Percentiles rank a stretch among this genome's conserved stretches.
Conservation (phyloP, 2,888 invertebrate genomes). For the Ennomos fuscantarius region DNA sequence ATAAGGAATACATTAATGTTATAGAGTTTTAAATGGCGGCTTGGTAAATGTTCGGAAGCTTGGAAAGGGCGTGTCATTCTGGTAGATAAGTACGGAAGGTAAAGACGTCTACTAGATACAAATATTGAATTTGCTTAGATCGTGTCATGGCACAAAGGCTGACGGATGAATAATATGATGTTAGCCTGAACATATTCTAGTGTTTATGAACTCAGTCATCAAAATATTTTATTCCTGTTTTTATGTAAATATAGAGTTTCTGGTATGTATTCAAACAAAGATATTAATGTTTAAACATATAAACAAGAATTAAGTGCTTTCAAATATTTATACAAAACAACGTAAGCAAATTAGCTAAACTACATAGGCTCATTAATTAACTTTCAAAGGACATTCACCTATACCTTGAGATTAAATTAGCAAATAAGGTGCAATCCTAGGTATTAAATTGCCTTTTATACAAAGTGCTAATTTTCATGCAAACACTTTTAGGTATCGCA, state of each 20-base stretch:
- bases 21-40: not conserved
- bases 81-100: not conserved
- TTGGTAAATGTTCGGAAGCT: constrained; percentile 15
- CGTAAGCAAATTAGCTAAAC: constrained; percentile 12
- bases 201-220: too few species aligned
- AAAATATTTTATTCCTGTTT: too few species aligned
- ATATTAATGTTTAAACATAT: constrained; percentile 15
- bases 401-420: not conserved
- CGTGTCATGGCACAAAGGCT: constrained; percentile 6
- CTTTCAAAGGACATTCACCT: constrained; percentile 13
- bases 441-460: not conserved
- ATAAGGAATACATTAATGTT: too few species aligned
- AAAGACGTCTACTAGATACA: constrained; percentile 1
- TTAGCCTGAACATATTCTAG: too few species aligned
- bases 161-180: too few species aligned
- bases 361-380: not conserved
- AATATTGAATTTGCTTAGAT: constrained; percentile 12
- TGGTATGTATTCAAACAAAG: constrained; percentile 3
- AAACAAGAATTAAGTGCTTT: constrained; percentile 25
- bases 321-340: constrained; percentile 17
- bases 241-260: not conserved
- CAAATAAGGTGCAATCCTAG: not conserved
- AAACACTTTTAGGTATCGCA: too few species aligned
- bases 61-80: constrained; percentile 13
- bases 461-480: too few species aligned